phyloP scores from a whole-genome alignment of 1,140 invertebrate species.

The Nasonia longicornis region DNA sequence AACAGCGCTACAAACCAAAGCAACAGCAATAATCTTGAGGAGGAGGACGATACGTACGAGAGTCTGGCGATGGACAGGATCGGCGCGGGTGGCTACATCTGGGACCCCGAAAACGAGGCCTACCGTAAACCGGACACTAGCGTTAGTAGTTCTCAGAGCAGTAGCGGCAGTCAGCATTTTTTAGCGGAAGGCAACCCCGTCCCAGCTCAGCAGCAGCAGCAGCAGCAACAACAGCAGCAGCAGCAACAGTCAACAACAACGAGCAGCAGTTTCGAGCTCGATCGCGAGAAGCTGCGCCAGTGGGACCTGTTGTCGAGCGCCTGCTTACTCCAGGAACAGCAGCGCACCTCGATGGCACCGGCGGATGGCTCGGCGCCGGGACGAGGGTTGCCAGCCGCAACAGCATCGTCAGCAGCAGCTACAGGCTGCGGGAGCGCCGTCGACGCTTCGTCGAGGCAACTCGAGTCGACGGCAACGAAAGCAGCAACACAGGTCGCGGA shows the following conservation, averaged over 20 bases:
- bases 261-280: slow-evolving; percentile 75
- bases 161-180: slow-evolving; percentile 65
- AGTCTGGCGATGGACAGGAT: slow-evolving; percentile 59
- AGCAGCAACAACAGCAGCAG: slow-evolving; percentile 47
- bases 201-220: slow-evolving; percentile 43
- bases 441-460: slow-evolving; percentile 38
- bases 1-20: background rate
- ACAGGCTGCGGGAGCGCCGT: slow-evolving; percentile 44
- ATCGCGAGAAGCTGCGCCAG: slow-evolving; percentile 86
- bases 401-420: slow-evolving; percentile 40
- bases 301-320: slow-evolving; percentile 90
- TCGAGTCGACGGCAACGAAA: slow-evolving; percentile 30
- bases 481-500: slow-evolving; percentile 12
- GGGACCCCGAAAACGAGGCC: slow-evolving; percentile 66
- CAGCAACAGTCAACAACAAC: slow-evolving; percentile 44
- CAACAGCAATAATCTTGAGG: slow-evolving; percentile 14
- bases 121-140: slow-evolving; percentile 51
- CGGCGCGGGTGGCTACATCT: slow-evolving; percentile 63
- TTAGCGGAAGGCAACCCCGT: slow-evolving; percentile 71
- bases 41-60: slow-evolving; percentile 60
- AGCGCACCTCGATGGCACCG: slow-evolving; percentile 60
- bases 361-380: slow-evolving; percentile 56
- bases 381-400: slow-evolving; percentile 60
- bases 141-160: background rate
- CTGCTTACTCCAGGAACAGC: slow-evolving; percentile 69